Percentiles rank a stretch among this genome's conserved stretches.
Conservation (phyloP, 2,797 vertebrate species). For the Melanogrammus aeglefinus region DNA sequence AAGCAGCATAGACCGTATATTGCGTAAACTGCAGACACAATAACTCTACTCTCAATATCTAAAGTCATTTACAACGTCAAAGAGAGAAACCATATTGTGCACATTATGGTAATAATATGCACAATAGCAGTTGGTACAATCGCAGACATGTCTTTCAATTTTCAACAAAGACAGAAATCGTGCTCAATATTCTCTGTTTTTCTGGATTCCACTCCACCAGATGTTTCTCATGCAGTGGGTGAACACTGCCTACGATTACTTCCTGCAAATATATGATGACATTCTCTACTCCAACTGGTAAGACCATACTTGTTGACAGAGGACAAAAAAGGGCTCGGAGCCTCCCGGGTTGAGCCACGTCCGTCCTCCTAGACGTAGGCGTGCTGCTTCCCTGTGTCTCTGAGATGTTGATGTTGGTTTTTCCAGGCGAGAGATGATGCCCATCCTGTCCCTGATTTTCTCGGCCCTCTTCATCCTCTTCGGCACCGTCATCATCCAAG, state of each 20-base stretch:
- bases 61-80: too few relatives aligned
- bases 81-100: too few relatives aligned
- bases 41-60: too few relatives aligned
- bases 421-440: constrained; percentile 94
- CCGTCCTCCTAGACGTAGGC: neutral
- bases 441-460: constrained; percentile 91
- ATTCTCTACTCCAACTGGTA: constrained; percentile 93
- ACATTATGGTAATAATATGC: too few relatives aligned
- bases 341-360: neutral
- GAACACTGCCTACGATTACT: constrained; percentile 76
- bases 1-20: too few relatives aligned
- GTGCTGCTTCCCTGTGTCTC: neutral
- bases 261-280: constrained; percentile 83
- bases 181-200: neutral
- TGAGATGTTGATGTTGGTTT: constrained; percentile 5
- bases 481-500: constrained; percentile 91
- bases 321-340: neutral
- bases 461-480: constrained; percentile 95
- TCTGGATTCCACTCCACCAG: constrained; percentile 56
- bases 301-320: constrained; percentile 12
- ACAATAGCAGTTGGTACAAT: too few relatives aligned
- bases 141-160: too few relatives aligned
- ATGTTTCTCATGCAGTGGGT: constrained; percentile 89
- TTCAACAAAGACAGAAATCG: neutral
- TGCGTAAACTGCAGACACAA: too few relatives aligned